Percentiles rank a stretch among this genome's conserved stretches.
Conservation (phyloP, 2,113 vertebrate genomes). For the Actinemys pallida region DNA sequence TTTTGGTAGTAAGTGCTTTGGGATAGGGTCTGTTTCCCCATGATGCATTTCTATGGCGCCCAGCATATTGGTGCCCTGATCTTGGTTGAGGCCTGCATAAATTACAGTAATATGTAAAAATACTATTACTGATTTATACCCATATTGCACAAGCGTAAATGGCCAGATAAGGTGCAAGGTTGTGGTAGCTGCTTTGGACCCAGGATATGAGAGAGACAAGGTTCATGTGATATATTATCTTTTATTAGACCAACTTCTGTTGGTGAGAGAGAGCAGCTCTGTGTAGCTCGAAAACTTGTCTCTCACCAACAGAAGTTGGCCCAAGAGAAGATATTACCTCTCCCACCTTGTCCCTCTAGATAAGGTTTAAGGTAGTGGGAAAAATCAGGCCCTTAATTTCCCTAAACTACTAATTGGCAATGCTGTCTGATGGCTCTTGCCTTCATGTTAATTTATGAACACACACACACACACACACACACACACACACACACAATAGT, state of each 20-base stretch:
- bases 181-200: not conserved
- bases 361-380: not conserved
- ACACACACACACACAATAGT: not conserved
- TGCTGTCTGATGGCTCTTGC: conserved; percentile 3
- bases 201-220: not conserved
- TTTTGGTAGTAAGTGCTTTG: not conserved
- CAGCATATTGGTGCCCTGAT: not conserved
- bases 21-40: not conserved
- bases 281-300: too few species aligned
- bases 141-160: not conserved
- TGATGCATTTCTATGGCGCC: not conserved
- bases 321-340: too few species aligned
- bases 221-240: not conserved
- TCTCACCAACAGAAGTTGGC: too few species aligned
- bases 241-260: not conserved
- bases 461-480: not conserved
- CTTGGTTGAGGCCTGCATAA: not conserved
- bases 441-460: conserved; percentile 41
- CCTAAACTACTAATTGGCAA: not conserved
- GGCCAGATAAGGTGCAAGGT: not conserved
- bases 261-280: not conserved
- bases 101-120: not conserved
- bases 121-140: not conserved
- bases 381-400: not conserved
- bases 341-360: too few species aligned